Conservation (phyloP, 2,113 vertebrate species). For the Callionymus lyra region DNA sequence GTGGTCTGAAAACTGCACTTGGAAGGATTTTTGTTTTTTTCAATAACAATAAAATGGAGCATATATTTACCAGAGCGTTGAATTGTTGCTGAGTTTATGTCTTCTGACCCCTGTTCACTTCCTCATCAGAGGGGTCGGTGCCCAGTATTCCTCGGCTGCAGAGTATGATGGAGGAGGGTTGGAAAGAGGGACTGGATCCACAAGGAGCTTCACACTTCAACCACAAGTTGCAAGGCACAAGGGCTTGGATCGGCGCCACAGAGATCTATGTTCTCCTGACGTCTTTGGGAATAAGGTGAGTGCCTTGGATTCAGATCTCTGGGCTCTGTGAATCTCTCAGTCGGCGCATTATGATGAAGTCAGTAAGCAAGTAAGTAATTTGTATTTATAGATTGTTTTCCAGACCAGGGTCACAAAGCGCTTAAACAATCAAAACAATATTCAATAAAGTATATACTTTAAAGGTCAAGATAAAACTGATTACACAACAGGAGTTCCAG, state of each 20-base stretch:
- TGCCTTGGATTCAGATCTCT: too few relatives aligned
- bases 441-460: too few relatives aligned
- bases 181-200: conserved; percentile 86
- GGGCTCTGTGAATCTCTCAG: too few relatives aligned
- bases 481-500: too few relatives aligned
- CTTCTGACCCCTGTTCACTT: conserved; percentile 1
- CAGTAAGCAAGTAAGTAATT: too few relatives aligned
- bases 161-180: conserved; percentile 83
- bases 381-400: too few relatives aligned
- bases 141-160: conserved; percentile 88
- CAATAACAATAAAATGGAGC: too few relatives aligned
- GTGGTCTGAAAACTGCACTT: background rate
- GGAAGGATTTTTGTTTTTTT: background rate
- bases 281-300: conserved; percentile 78
- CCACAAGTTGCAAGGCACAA: conserved; percentile 73
- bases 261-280: conserved; percentile 88
- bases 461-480: too few relatives aligned
- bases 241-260: conserved; percentile 92
- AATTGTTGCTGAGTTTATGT: background rate
- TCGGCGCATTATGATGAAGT: too few relatives aligned
- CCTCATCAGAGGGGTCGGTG: conserved; percentile 62
- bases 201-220: conserved; percentile 86
- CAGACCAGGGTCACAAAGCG: too few relatives aligned
- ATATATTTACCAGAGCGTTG: too few relatives aligned
- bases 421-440: too few relatives aligned